phyloP scores from a whole-genome alignment of 1,140 invertebrate genomes.

The Drosophila kanapiae region DNA sequence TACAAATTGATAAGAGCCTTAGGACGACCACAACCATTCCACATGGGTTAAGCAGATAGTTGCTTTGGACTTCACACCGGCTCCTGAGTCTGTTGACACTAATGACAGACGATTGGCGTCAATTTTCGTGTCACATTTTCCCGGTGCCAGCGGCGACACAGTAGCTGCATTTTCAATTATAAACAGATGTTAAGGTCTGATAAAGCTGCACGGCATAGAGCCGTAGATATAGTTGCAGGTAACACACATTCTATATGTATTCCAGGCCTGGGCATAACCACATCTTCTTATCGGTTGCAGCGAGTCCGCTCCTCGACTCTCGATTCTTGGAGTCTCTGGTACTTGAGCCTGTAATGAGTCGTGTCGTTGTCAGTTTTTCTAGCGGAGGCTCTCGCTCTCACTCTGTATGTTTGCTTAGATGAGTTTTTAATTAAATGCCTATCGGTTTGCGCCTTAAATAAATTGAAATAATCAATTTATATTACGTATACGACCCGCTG shows the following conservation, averaged over 20 bases:
- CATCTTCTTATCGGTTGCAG: constrained; percentile 43
- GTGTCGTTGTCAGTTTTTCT: constrained; percentile 47
- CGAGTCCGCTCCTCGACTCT: constrained; percentile 12
- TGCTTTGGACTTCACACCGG: constrained; percentile 19
- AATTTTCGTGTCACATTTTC: constrained; percentile 73
- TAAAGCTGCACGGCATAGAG: constrained; percentile 47
- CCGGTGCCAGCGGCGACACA: constrained; percentile 48
- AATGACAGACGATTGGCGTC: constrained; percentile 81
- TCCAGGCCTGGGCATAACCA: constrained; percentile 26
- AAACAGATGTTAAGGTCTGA: constrained; percentile 83
- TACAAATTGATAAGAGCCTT: constrained; percentile 11
- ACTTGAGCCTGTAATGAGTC: constrained; percentile 83
- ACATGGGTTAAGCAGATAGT: constrained; percentile 38
- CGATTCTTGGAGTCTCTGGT: constrained; percentile 34
- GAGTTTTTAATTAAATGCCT: constrained; percentile 83
- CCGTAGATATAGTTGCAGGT: constrained; percentile 19
- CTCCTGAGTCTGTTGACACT: constrained; percentile 70
- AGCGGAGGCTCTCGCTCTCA: constrained; percentile 2
- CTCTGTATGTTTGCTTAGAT: constrained; percentile 71
- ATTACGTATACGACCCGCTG: constrained; percentile 70
- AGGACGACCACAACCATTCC: constrained; percentile 1
- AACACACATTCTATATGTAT: not conserved
- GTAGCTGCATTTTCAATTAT: constrained; percentile 85
- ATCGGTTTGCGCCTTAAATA: constrained; percentile 81
- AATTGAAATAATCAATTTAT: constrained; percentile 83